phyloP scores from a whole-genome alignment of 1,140 invertebrate species.

The Lordiphosa clarofinis region DNA sequence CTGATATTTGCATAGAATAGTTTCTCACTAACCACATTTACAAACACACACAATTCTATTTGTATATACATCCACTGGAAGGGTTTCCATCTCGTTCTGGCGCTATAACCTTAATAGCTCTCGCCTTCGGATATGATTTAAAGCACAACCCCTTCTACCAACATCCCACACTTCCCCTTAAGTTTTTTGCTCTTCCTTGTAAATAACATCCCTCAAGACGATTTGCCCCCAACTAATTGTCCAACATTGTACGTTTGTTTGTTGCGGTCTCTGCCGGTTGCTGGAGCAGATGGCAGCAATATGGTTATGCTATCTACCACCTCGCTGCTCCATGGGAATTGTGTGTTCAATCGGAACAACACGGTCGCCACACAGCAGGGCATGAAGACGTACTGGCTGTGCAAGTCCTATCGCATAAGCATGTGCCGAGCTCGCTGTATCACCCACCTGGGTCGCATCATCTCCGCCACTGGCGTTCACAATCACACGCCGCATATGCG shows the following conservation, averaged over 20 bases:
- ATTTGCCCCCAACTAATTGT: conserved; percentile 59
- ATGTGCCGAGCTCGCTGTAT: conserved; percentile 79
- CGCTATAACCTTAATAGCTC: background rate
- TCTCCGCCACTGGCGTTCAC: conserved; percentile 78
- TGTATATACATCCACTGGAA: background rate
- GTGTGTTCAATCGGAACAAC: conserved; percentile 79
- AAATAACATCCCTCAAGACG: conserved; percentile 51
- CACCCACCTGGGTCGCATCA: conserved; percentile 76
- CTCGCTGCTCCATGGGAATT: conserved; percentile 78
- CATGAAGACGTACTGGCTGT: conserved; percentile 80
- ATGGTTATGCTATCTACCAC: conserved; percentile 79
- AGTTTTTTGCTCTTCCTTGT: conserved; percentile 30
- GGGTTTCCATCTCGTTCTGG: conserved; percentile 39
- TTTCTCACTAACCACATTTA: background rate
- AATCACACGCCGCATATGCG: conserved; percentile 79
- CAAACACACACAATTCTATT: background rate
- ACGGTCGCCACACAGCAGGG: conserved; percentile 79
- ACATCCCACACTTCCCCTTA: conserved; percentile 8
- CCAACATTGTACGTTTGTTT: conserved; percentile 71
- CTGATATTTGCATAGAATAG: no score
- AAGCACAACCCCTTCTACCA: conserved; percentile 1
- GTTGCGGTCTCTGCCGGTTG: conserved; percentile 28
- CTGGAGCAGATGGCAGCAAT: conserved; percentile 65
- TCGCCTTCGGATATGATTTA: conserved; percentile 8
- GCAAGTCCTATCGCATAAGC: conserved; percentile 79